Evolutionary conservation across 2,797 vertebrate species (phyloP), one percentile per base, ranked within the genome.

Genomic region (Tadarida brasiliensis): DNA sequence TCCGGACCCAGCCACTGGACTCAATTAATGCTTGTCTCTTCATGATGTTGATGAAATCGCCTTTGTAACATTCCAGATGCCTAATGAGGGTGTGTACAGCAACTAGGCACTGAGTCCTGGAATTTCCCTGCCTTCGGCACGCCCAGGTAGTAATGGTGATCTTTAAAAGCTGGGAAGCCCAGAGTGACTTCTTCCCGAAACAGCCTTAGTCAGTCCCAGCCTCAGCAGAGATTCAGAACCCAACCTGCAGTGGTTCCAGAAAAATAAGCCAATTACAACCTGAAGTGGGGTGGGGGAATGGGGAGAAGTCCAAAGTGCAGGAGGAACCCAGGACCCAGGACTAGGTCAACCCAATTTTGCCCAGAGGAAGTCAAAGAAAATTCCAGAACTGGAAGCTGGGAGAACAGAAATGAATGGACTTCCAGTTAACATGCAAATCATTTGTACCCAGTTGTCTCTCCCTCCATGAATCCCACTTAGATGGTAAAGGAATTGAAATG

Each of bases 91-190:
- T 74, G 89, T 97, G 96, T 14, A 3, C 59, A 70, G 85, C 71
- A 61, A 33, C 63, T 57, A 76, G 73, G 68, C 28, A 63, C 30
- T 1, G 77, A 95, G 90, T 91, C 73, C 82, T 19, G 87, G 94
- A 59, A 81, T 95, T 68, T 82, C 95, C 96, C 81, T 68, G 81
- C 94, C 94, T 67, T 82, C 0, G 70, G 68, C 93, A 90, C 70
- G 0, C 97, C 96, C 78, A 86, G 59, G 61, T 5, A 86, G 85
- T 92, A 76, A 90, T 88, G 33, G 86, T 57, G 88, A 92, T 77
- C 83, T 93, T 97, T 95, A 96, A 96, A 96, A 92, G 96, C 95
- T 95, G 54, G 85, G 88, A 97, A 97, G 91, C 91, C 88, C 74
- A 80, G 59, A 80, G 59, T 80, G 86, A 97, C 95, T 95, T 95